These are phyloP conservation scores for Ostrea edulis DNA, from an alignment of 1,140 invertebrate genomes.

Conservation along the genomic window DNA sequence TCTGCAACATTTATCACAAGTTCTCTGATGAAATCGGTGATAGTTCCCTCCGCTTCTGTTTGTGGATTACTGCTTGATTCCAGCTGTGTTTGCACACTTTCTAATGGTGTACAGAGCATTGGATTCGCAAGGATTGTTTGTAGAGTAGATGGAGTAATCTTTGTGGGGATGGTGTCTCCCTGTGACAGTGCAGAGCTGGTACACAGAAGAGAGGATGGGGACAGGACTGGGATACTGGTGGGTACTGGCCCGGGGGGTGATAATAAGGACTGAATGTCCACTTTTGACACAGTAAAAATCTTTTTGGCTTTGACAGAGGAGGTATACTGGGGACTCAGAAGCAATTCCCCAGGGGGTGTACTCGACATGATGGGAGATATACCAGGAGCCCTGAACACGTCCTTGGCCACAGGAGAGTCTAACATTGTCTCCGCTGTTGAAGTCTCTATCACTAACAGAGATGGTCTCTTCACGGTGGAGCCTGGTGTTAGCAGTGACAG, in stretches of 20 bases:
- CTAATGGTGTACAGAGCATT: constrained; percentile 26
- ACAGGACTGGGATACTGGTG: background rate
- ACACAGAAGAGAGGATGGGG: constrained; percentile 16
- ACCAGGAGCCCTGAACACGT: constrained; percentile 29
- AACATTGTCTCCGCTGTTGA: constrained; percentile 61
- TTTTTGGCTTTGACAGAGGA: constrained; percentile 72
- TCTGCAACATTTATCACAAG: background rate
- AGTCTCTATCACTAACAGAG: constrained; percentile 58
- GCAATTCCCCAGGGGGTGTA: constrained; percentile 65
- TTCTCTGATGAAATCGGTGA: background rate
- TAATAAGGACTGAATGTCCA: constrained; percentile 54
- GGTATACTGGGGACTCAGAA: constrained; percentile 74
- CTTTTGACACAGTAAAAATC: constrained; percentile 74
- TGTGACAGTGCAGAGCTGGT: constrained; percentile 2
- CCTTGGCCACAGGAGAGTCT: constrained; percentile 64
- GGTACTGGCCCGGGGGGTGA: constrained; percentile 34
- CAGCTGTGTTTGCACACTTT: background rate
- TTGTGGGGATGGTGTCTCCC: background rate
- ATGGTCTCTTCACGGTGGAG: constrained; percentile 65
- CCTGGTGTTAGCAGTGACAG: constrained; percentile 1
- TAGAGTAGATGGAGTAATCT: constrained; percentile 16
- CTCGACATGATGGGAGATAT: constrained; percentile 46
- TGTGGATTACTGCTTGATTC: background rate
- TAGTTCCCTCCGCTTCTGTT: background rate
- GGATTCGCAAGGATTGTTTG: constrained; percentile 15